Conservation (phyloP, 2,113 vertebrate species). For the Nibea coibor region DNA sequence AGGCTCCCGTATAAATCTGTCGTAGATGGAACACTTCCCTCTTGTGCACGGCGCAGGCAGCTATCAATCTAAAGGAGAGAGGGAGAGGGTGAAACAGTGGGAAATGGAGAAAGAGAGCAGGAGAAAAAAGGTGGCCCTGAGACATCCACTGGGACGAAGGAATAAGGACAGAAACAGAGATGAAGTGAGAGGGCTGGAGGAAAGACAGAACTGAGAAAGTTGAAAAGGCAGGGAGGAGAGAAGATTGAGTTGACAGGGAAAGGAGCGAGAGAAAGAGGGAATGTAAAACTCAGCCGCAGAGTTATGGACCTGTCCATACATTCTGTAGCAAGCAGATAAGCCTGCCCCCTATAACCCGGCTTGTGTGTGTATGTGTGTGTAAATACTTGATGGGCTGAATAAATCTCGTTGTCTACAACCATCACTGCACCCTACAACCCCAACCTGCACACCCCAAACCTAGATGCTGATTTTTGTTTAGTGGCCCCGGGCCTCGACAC, state of each 20-base stretch:
- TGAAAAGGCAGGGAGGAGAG: constrained; percentile 37
- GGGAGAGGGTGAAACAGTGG: constrained; percentile 31
- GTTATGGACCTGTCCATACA: constrained; percentile 57
- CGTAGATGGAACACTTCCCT: constrained; percentile 68
- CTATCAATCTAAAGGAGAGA: constrained; percentile 69
- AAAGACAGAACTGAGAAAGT: constrained; percentile 28
- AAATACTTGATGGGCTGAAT: constrained; percentile 32
- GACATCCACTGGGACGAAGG: constrained; percentile 47
- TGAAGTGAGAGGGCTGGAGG: constrained; percentile 14
- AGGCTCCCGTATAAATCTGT: constrained; percentile 61
- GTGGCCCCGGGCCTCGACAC: constrained; percentile 12
- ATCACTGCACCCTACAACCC: background rate
- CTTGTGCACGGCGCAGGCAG: constrained; percentile 59
- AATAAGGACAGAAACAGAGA: constrained; percentile 36
- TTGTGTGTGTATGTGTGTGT: constrained; percentile 31
- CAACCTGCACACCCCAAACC: background rate
- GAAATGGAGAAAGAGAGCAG: constrained; percentile 32
- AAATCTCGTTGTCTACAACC: constrained; percentile 28
- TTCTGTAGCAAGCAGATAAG: constrained; percentile 56
- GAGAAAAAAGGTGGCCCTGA: constrained; percentile 45
- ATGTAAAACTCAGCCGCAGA: constrained; percentile 27
- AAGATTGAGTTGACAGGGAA: constrained; percentile 41
- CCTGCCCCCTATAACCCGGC: constrained; percentile 15
- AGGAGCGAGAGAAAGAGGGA: constrained; percentile 16
- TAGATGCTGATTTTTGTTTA: constrained; percentile 28